Conservation (phyloP, 2,797 vertebrate genomes). For the Gadopsis marmoratus region DNA sequence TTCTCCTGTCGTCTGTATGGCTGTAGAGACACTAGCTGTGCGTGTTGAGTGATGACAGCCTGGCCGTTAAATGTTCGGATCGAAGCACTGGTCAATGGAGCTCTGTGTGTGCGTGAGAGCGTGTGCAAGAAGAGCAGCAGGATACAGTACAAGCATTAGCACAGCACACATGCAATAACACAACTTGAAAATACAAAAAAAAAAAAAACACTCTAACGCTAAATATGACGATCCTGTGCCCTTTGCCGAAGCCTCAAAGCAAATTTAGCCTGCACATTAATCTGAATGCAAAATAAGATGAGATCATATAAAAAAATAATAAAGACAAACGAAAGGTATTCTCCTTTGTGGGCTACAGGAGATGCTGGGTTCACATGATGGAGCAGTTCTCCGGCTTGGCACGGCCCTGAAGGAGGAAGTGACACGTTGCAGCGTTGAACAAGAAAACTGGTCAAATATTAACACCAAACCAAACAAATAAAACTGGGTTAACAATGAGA, state of each 20-base stretch:
- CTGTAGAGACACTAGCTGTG: constrained; percentile 69
- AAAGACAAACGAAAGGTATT: constrained; percentile 58
- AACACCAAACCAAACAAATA: neutral
- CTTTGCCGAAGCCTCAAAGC: constrained; percentile 62
- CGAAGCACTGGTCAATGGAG: constrained; percentile 64
- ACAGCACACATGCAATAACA: constrained; percentile 70
- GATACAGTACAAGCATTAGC: constrained; percentile 53
- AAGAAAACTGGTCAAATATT: neutral
- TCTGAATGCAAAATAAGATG: constrained; percentile 72
- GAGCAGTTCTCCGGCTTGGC: constrained; percentile 81
- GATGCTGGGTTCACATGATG: constrained; percentile 79
- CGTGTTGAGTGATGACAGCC: constrained; percentile 80
- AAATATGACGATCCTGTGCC: constrained; percentile 49
- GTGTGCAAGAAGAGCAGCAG: constrained; percentile 40
- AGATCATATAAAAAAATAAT: constrained; percentile 53
- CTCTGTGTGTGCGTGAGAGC: constrained; percentile 16
- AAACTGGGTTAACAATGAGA: neutral
- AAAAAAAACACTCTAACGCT: constrained; percentile 42
- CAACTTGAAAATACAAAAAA: constrained; percentile 57
- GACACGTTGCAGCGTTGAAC: neutral
- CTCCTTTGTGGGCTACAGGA: constrained; percentile 47
- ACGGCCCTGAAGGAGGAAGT: constrained; percentile 68
- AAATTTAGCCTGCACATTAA: constrained; percentile 74
- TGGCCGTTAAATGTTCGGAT: constrained; percentile 58
- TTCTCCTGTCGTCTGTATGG: constrained; percentile 5